Base-by-base conservation (phyloP, 2,888 invertebrate genomes). In the Coelopa pilipes region DNA sequence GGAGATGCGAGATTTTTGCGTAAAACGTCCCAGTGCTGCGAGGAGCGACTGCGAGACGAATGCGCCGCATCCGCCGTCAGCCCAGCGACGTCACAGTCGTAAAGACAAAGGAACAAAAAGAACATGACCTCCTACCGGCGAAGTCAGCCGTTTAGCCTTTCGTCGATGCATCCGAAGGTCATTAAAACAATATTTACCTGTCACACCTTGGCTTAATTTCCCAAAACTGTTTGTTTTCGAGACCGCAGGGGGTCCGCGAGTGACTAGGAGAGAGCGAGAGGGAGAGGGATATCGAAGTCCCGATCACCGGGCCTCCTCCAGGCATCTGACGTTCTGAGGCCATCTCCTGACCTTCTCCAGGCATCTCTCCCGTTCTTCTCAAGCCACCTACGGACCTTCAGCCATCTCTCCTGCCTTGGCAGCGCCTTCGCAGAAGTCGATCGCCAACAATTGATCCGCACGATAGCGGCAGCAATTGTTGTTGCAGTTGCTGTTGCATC, bases 191-290 rank as follows among this genome's bases (percentile, higher is more conserved):
- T 45, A n/a, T 65, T 65, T 65, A 47, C 34, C 47, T 65, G 65
- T 65, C 47, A 65, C 65, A 65, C 65, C 65, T 65, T 65, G 45
- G 46, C 65, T 65, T 45, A 65, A 65, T 47, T 47, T 65, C 34
- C 7, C 10, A 19, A 65, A 19, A 47, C 17, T 19, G 46, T 63
- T 65, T 65, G 65, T 65, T 63, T 46, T 34, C n/a, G 13, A 45
- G 46, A 65, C 65, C 47, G 19, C 65, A 65, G 45, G 65, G 17
- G 65, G 65, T 12, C 65, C 1, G 3, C 11, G 34, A 34, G 34
- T 34, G 34, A 34, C 7, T 2, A 34, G 34, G 34, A 4, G 34
- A 7, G 34, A 34, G 34, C 2, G 34, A 34, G 34, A 34, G 34
- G 7, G 34, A 34, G 34, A 34, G 34, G 7, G 2, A 34, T 34